Evolutionary conservation across 2,113 vertebrate genomes (phyloP), one percentile per base, ranked within the genome.

Genomic region (Grammomys dolichurus): DNA sequence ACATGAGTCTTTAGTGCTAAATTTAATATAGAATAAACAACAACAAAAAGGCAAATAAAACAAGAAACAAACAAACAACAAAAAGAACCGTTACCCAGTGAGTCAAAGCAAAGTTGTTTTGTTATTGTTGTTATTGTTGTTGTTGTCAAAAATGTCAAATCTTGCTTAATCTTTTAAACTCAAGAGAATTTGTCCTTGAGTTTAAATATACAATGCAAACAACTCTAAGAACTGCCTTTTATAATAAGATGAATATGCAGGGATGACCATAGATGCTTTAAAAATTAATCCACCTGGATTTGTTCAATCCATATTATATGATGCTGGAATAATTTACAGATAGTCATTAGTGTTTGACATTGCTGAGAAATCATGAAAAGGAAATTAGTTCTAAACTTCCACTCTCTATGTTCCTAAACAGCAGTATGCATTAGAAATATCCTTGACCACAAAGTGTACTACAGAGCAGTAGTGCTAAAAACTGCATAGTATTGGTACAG

Each of bases 321-420:
- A 9, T 87, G 43, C 14, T 76, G 40, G 31, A 95, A 92, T 92
- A 75, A 95, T 93, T 84, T 92, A 72, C 17, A 65, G 8, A 19
- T 75, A 46, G 33, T 85, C 81, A 56, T 33, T 11, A 89, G 10
- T 77, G 17, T 76, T 87, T 24, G n/a, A 51, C 36, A 87, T 77
- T 33, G n/a, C 40, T 78, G 69, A 95, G 33, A 90, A 73, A 73
- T 60, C 9, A 69, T 72, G 60, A 72, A 77, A 95, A 78, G 46
- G 85, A 94, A 56, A 78, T 40, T 67, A 16, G 3, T 67, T 92
- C 0, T n/a, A 84, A 36, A 54, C 31, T 51, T 78, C 33, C 7
- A 65, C 33, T 82, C 87, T 95, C 78, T 72, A 4, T 31, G 31
- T 77, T 63, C 36, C 69, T 54, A 92, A 89, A 82, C 56, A 17